Evolutionary conservation across 2,888 invertebrate species (phyloP).

Genomic region (Hipparchia semele): DNA sequence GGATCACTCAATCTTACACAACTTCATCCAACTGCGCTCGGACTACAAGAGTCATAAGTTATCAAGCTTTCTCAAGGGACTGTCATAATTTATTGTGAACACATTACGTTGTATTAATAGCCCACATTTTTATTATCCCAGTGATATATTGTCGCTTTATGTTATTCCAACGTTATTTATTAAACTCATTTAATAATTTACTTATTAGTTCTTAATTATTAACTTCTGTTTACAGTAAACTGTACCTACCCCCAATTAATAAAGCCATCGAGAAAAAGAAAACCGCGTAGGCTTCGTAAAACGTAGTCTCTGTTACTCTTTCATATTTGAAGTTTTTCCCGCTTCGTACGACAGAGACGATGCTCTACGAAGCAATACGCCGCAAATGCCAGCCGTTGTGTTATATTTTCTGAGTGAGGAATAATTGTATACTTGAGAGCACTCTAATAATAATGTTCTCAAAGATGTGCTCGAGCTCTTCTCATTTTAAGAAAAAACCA

Average conservation of each 20-base stretch:
- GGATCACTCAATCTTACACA: slow-evolving; percentile 94
- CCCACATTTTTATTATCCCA: slow-evolving; percentile 32
- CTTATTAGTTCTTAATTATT: slow-evolving; percentile 34
- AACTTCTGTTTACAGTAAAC: not conserved
- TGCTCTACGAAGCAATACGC: too few relatives aligned
- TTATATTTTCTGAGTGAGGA: too few relatives aligned
- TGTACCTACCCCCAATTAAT: too few relatives aligned
- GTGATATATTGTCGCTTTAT: slow-evolving; percentile 49
- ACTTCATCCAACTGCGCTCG: slow-evolving; percentile 96
- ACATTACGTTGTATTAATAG: slow-evolving; percentile 30
- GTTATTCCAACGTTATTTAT: slow-evolving; percentile 45
- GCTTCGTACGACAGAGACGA: too few relatives aligned
- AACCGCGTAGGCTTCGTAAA: too few relatives aligned
- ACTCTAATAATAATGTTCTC: too few relatives aligned
- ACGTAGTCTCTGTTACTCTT: not conserved
- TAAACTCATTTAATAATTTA: slow-evolving; percentile 41
- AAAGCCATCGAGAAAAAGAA: too few relatives aligned
- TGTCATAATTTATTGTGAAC: slow-evolving; percentile 58
- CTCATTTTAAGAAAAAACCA: too few relatives aligned
- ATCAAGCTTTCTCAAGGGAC: slow-evolving; percentile 84
- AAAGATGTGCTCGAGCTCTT: too few relatives aligned
- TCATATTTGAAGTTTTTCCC: not conserved
- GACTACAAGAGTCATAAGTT: slow-evolving; percentile 96
- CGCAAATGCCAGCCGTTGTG: too few relatives aligned
- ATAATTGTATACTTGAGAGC: too few relatives aligned